Base-by-base conservation (phyloP, 1,140 invertebrate species). In the Drosophila insularis region DNA sequence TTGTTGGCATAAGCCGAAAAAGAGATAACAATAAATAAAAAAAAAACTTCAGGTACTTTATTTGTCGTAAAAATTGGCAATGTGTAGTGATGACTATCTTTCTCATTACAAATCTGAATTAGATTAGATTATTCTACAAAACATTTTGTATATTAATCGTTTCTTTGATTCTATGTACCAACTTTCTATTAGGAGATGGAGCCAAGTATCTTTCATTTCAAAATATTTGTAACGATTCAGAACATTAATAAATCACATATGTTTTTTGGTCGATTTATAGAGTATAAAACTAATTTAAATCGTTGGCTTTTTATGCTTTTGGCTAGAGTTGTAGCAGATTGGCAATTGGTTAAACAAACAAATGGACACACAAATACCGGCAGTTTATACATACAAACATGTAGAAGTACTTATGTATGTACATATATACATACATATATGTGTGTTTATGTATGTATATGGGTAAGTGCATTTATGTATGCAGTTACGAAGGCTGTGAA, bases 321-420 rank as follows among this genome's bases (percentile, higher is more conserved):
- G 66, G 23, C 50, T 65, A 32, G 37, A 71, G 46, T 62, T 64
- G 63, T 59, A 86, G 62, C 82, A 81, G 71, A 87, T 78, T 87
- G 67, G 53, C 71, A 68, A 67, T 70, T 63, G 74, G 74, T 59
- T 61, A 64, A 55, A 23, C 54, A 63, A 50, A 58, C 61, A 27
- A 35, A 63, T n/a, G 59, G 39, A 14, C 68, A 77, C 19, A 56
- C 23, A 58, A 8, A 17, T 31, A 4, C n/a, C n/a, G 14, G 32
- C 54, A 63, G 13, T 58, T 54, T 17, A 66, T 37, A 17, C 32
- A 64, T 81, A 65, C 40, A 78, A 55, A 77, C 68, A 54, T 75
- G 53, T 63, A 27, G 4, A 61, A 32, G 32, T 50, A 2, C 23
- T 23, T 23, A 23, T 23, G 23, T 23, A 23, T 23, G 23, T 23